A percentile compares a stretch with the other conserved stretches of the same genome.
Conservation (phyloP, 2,113 vertebrate species). For the Empidonax traillii region DNA sequence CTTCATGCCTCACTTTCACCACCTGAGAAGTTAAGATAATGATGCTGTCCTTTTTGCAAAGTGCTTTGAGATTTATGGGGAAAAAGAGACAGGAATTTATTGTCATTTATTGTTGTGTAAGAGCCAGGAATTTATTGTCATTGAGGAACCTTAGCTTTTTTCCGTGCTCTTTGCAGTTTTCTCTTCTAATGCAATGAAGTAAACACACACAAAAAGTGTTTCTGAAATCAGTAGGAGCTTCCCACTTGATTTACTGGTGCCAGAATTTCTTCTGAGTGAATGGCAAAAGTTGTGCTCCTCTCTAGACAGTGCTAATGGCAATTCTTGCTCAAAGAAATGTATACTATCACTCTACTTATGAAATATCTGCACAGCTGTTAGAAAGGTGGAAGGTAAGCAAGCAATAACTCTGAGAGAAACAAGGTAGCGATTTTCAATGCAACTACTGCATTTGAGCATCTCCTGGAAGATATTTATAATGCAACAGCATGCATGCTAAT, state of each 20-base stretch:
- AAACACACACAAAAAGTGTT: not conserved
- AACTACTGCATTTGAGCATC: not conserved
- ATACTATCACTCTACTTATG: not conserved
- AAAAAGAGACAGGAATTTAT: not conserved
- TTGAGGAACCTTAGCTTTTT: not conserved
- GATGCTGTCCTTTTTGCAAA: not conserved
- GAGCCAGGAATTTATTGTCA: not conserved
- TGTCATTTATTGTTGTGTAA: not conserved
- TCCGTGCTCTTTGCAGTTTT: not conserved
- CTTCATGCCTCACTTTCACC: not conserved
- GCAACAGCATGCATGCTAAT: slow-evolving; percentile 7
- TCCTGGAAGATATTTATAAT: slow-evolving; percentile 10
- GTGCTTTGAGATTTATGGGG: not conserved
- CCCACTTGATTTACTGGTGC: not conserved
- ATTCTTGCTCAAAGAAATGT: not conserved
- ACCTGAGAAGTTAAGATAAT: not conserved
- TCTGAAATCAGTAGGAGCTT: not conserved
- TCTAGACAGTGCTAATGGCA: not conserved
- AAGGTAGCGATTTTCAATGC: not conserved
- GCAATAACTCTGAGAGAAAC: not conserved
- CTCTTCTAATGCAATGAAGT: not conserved
- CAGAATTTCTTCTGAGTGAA: not conserved
- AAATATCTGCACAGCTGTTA: not conserved
- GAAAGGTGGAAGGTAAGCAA: not conserved
- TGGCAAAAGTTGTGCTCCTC: not conserved